These are phyloP conservation scores for Venusia cambrica DNA, from an alignment of 2,888 invertebrate species.

Conservation along the genomic window DNA sequence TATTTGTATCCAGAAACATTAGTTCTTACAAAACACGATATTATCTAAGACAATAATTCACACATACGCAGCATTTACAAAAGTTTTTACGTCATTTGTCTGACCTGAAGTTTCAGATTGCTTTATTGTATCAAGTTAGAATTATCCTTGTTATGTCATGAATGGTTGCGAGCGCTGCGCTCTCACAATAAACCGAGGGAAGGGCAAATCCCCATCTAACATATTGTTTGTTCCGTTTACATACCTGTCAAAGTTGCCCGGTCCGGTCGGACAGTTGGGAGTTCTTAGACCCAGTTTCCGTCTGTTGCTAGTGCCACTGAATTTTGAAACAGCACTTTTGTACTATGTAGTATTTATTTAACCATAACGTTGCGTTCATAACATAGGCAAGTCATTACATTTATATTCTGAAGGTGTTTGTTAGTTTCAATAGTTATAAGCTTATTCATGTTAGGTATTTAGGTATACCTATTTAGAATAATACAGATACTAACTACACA, in stretches of 20 bases:
- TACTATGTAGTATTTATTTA: no score
- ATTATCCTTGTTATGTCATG: constrained; percentile 25
- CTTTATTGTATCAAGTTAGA: constrained; percentile 24
- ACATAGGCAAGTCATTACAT: no score
- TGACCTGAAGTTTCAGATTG: constrained; percentile 20
- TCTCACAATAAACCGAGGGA: constrained; percentile 1
- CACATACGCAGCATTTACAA: no score
- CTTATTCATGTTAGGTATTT: no score
- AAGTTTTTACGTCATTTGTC: constrained; percentile 15
- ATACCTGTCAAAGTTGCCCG: constrained; percentile 30
- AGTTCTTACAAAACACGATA: no score
- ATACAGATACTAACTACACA: no score
- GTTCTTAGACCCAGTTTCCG: constrained; percentile 18
- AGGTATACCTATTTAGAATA: no score
- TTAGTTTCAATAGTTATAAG: no score
- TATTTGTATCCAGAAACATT: no score
- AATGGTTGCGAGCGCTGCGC: constrained; percentile 2
- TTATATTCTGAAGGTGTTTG: no score
- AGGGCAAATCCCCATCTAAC: constrained; percentile 7
- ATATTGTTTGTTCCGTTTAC: constrained; percentile 17
- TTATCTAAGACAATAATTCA: no score
- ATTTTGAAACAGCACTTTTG: constrained; percentile 13
- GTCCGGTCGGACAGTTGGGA: constrained; percentile 19
- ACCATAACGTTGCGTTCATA: no score
- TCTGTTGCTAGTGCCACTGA: constrained; percentile 10